Evolutionary conservation across 2,888 invertebrate genomes (phyloP), one percentile per base, ranked within the genome.

Genomic region (Amiota communis): DNA sequence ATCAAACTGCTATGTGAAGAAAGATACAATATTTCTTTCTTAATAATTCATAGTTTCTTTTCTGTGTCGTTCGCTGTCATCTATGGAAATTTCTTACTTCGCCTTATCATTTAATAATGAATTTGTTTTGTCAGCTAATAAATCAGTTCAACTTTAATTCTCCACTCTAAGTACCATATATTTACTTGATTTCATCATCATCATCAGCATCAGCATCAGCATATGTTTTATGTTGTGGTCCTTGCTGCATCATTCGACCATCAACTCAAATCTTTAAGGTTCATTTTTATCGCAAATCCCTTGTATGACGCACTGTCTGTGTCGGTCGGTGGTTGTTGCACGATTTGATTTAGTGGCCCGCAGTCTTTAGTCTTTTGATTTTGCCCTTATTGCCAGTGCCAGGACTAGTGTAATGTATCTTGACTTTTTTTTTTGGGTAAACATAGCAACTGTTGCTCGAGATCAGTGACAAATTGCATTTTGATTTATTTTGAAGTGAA

Each of bases 61-160:
- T 59, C 59, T 20, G 23, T 59, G 36, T 36, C 36, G 2, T 36
- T 36, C 36, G 36, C 36, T 36, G 6, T 36, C 36, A 36, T 36
- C 36, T 6, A 75, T 83, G 83, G 80, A 83, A 83, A 83, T 83
- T 83, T 76, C 79, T 36, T 36, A 36, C 77, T 71, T 75, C 67
- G 77, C 74, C 81, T 85, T 84, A 84, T 84, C 85, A 84, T 82
- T 81, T 80, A 80, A 81, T 85, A 86, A 86, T 80, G 86, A 83
- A 86, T 86, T 85, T 85, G 82, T 85, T 86, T 85, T 85, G 86
- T 78, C 83, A 86, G 85, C 85, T 79, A 83, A 85, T 85, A 85
- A 85, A 85, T 85, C 81, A 85, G 80, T 79, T 73, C 80, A 82
- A 81, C 85, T 81, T 78, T 6, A 85, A 77, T 84, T 17, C 77